These are phyloP conservation scores for Ifrita kowaldi DNA, from an alignment of 2,113 vertebrate species.

Conservation along the genomic window DNA sequence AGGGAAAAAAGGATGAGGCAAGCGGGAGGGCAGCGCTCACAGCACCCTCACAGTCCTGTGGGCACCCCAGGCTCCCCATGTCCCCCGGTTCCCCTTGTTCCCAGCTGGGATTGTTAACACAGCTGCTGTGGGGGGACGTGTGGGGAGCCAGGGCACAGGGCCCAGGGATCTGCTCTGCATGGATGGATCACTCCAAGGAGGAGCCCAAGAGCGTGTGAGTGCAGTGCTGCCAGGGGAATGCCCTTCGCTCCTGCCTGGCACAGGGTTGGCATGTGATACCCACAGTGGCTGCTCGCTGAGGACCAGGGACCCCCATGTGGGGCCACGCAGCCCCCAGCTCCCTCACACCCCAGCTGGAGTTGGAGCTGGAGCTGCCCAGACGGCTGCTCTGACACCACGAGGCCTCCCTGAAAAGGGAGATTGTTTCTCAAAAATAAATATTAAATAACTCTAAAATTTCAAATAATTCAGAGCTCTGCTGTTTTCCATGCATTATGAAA, in stretches of 20 bases:
- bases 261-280: neutral
- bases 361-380: neutral
- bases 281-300: neutral
- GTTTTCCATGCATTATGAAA: conserved; percentile 70
- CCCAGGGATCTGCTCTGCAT: neutral
- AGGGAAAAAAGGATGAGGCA: neutral
- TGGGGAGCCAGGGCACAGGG: neutral
- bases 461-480: conserved; percentile 66
- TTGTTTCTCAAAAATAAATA: conserved; percentile 65
- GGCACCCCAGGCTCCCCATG: neutral
- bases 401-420: conserved; percentile 58
- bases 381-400: neutral
- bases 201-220: neutral
- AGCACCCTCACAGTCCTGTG: accelerated
- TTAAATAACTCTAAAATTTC: conserved; percentile 67
- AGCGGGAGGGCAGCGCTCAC: accelerated
- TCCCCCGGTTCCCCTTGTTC: neutral
- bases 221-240: neutral
- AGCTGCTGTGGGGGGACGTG: accelerated
- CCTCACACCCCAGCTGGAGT: neutral
- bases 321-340: neutral
- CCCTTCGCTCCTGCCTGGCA: neutral
- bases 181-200: neutral
- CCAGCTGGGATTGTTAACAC: neutral
- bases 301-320: neutral